These are phyloP conservation scores for Brachyrhaphis roseni DNA, from an alignment of 2,797 vertebrate genomes.

Conservation along the genomic window DNA sequence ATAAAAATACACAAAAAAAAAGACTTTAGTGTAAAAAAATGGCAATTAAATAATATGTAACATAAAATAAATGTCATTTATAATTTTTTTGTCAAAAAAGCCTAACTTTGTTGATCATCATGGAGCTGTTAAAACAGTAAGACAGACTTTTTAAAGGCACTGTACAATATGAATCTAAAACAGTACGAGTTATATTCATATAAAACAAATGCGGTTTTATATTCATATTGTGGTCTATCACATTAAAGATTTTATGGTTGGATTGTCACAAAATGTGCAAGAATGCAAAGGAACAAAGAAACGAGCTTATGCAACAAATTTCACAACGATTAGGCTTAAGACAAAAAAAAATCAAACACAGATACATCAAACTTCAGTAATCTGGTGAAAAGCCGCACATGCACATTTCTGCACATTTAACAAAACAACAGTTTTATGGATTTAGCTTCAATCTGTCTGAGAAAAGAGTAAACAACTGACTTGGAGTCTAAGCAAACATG, in stretches of 20 bases:
- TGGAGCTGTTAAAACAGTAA: background rate
- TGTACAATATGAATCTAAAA: background rate
- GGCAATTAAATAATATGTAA: background rate
- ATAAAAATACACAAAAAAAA: background rate
- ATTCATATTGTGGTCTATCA: background rate
- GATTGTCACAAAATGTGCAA: background rate
- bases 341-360: background rate
- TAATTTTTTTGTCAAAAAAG: background rate
- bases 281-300: background rate
- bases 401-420: background rate
- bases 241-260: background rate
- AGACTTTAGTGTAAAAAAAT: background rate
- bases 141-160: background rate
- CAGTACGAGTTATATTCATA: background rate
- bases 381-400: background rate
- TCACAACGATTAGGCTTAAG: background rate
- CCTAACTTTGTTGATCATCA: background rate
- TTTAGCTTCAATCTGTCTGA: background rate
- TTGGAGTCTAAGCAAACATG: background rate
- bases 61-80: background rate
- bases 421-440: background rate
- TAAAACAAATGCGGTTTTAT: too few relatives aligned
- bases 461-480: background rate
- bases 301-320: background rate
- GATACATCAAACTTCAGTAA: constrained; percentile 5